Conservation (phyloP, 2,888 invertebrate species). For the Orchesella flavescens region DNA sequence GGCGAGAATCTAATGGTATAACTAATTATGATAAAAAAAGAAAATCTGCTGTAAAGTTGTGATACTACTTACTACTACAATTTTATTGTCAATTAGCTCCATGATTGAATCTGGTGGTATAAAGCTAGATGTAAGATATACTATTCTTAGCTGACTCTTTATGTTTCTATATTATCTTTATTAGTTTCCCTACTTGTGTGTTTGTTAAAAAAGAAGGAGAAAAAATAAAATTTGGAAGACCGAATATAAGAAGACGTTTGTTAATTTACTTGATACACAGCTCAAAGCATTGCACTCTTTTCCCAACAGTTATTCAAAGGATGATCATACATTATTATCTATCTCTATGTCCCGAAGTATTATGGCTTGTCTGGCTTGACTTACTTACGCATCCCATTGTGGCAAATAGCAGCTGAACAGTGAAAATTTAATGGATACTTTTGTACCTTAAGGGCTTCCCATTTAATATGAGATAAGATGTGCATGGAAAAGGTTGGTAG, state of each 20-base stretch:
- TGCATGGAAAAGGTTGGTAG: too few relatives aligned
- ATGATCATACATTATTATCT: background rate
- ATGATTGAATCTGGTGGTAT: slow-evolving; percentile 33
- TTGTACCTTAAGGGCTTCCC: too few relatives aligned
- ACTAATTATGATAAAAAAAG: slow-evolving; percentile 7
- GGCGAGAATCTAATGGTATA: slow-evolving; percentile 29
- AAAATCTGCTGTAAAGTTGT: slow-evolving; percentile 30
- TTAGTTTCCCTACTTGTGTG: background rate
- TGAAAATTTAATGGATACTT: too few relatives aligned
- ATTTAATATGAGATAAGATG: too few relatives aligned
- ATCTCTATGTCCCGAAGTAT: background rate
- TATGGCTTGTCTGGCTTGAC: slow-evolving; percentile 12
- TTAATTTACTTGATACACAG: slow-evolving; percentile 7
- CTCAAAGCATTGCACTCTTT: slow-evolving; percentile 16
- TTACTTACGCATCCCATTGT: too few relatives aligned
- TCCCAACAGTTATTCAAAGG: background rate
- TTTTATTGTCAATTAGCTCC: slow-evolving; percentile 27
- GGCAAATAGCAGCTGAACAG: too few relatives aligned
- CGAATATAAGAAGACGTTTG: slow-evolving; percentile 30
- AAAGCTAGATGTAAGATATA: slow-evolving; percentile 11
- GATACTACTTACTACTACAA: slow-evolving; percentile 32
- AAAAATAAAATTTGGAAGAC: slow-evolving; percentile 18
- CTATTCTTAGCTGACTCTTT: background rate
- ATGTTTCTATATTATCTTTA: background rate
- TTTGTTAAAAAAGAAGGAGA: background rate